Evolutionary conservation across 2,888 invertebrate genomes (phyloP), one percentile per base, ranked within the genome.

Genomic region (Acrobasis consociella): DNA sequence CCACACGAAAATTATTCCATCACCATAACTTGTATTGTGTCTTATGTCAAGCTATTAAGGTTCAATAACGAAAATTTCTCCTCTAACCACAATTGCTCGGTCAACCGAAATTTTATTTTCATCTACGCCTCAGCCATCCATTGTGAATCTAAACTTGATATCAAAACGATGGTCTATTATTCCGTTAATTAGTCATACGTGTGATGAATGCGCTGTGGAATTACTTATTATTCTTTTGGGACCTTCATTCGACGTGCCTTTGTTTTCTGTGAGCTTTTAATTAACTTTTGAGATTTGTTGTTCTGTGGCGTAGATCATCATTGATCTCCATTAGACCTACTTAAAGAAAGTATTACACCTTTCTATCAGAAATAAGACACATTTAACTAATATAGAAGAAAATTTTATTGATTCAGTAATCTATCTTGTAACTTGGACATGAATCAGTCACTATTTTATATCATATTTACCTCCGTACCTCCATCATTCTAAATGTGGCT

Each of bases 131-230:
- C 17, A 51, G 22, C 52, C 65, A 71, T 71, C 67, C 70, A 67
- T 73, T 65, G 62, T 73, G 74, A 77, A 79, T 78, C 58, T 73
- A 68, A 77, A 79, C 80, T 55, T 70, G 72, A 73, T 74, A 76
- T 65, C 65, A 76, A 77, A 80, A 70, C 77, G 78, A 72, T 74
- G 63, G 62, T 56, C 71, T 72, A 79, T 79, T 78, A 76, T 70
- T 67, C 65, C 64, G 68, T 70, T 73, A 77, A 81, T 77, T 77
- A 73, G 65, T 68, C 61, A 69, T 72, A 80, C 78, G 79, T 67
- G 65, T 51, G 49, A 65, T 69, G 80, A 79, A 80, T 82, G 68
- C 64, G 69, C 68, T 67, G 72, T 72, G 70, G 69, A 66, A 72
- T 78, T 77, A 72, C 73, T 76, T 74, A 69, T 63, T 68, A 67